Evolutionary conservation across 2,888 invertebrate species (phyloP).

Genomic region (Sussaba pulchella): DNA sequence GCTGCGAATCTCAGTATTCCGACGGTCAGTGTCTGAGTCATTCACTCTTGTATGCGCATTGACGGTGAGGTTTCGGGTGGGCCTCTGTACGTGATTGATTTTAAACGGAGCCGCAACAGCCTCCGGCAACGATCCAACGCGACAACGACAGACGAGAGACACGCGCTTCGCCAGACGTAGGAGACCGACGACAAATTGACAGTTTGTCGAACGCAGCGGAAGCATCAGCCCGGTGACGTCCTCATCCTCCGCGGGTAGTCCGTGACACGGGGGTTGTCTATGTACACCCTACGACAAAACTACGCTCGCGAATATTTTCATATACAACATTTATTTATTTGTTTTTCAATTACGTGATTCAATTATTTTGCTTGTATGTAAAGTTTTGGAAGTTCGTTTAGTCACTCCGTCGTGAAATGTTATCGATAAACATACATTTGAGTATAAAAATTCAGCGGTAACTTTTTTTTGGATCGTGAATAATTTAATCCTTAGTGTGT

Average conservation of each 20-base stretch:
- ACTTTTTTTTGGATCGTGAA: too few relatives aligned
- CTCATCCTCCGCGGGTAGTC: constrained; percentile 25
- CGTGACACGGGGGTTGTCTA: neutral
- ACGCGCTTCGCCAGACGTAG: constrained; percentile 54
- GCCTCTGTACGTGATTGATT: constrained; percentile 79
- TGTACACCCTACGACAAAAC: neutral
- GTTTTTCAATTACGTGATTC: neutral
- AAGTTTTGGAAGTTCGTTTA: too few relatives aligned
- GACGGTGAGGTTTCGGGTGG: constrained; percentile 10
- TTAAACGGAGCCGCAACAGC: constrained; percentile 77
- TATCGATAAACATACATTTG: too few relatives aligned
- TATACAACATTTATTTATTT: neutral
- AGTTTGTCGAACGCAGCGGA: constrained; percentile 81
- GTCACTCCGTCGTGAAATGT: too few relatives aligned
- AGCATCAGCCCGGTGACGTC: constrained; percentile 10
- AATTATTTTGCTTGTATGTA: too few relatives aligned
- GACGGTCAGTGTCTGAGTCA: neutral
- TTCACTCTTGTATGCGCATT: neutral
- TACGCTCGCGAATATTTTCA: neutral
- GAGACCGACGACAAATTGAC: constrained; percentile 79
- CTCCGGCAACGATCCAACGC: constrained; percentile 53
- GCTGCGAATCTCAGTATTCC: neutral
- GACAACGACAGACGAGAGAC: constrained; percentile 46
- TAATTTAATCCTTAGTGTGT: too few relatives aligned
- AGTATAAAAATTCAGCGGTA: too few relatives aligned